Evolutionary conservation across 1,140 invertebrate genomes (phyloP).

Genomic region (Drosophila albomicans): DNA sequence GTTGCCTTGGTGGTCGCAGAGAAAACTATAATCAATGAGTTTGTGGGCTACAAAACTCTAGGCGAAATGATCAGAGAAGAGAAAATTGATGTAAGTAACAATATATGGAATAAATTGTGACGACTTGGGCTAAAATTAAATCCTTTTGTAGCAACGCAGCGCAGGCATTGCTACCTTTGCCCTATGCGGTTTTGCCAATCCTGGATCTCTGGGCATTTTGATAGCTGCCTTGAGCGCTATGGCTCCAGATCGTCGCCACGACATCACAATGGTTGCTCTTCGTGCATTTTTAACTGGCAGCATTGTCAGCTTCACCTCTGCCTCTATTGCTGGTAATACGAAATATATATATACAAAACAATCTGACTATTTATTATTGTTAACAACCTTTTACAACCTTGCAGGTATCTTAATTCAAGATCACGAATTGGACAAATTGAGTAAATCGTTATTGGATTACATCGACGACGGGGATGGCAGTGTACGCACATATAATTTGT

Average conservation of each 20-base stretch:
- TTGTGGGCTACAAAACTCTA: constrained; percentile 92
- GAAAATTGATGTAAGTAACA: constrained; percentile 87
- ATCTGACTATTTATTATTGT: background rate
- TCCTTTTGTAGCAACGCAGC: constrained; percentile 87
- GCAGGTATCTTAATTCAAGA: constrained; percentile 46
- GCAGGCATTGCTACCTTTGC: constrained; percentile 95
- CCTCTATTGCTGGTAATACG: constrained; percentile 44
- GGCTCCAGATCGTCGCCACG: constrained; percentile 35
- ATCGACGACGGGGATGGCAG: background rate
- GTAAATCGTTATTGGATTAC: background rate
- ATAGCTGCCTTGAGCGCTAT: constrained; percentile 49
- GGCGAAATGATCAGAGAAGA: constrained; percentile 87
- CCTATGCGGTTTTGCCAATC: constrained; percentile 89
- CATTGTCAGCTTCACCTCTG: constrained; percentile 59
- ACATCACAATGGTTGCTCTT: constrained; percentile 26
- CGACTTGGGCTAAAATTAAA: background rate
- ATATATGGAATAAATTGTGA: background rate
- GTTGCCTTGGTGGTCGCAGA: constrained; percentile 93
- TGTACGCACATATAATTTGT: background rate
- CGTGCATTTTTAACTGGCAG: constrained; percentile 50
- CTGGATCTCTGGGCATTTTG: constrained; percentile 52
- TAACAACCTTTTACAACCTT: background rate
- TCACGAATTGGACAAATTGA: background rate
- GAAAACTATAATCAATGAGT: constrained; percentile 96
- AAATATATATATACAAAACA: background rate